Evolutionary conservation across 2,888 invertebrate genomes (phyloP).

Genomic region (Drosophila nr. perissopoda): DNA sequence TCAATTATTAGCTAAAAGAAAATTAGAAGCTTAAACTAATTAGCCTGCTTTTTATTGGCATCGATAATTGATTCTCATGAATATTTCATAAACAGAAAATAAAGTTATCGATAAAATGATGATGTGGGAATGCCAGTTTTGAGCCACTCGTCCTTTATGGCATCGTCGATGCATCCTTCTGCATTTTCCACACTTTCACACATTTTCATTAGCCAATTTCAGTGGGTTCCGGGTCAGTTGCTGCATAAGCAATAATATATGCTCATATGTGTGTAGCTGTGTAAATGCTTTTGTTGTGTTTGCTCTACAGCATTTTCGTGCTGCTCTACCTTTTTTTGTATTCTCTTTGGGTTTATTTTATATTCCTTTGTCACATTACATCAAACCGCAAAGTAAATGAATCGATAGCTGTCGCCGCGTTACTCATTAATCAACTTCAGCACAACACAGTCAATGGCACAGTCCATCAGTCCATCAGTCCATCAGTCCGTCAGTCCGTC

Average conservation of each 20-base stretch:
- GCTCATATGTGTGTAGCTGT: background rate
- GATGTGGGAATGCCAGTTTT: background rate
- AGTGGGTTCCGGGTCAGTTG: background rate
- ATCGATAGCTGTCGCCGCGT: slow-evolving; percentile 57
- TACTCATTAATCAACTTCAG: slow-evolving; percentile 75
- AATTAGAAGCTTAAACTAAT: background rate
- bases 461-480: slow-evolving; percentile 13
- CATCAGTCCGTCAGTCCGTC: slow-evolving; percentile 8
- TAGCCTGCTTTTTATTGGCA: background rate
- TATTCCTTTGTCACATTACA: slow-evolving; percentile 51
- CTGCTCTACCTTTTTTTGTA: background rate
- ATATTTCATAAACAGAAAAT: background rate
- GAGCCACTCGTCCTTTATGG: background rate
- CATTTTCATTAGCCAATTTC: background rate
- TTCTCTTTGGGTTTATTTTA: slow-evolving; percentile 13
- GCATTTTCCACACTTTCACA: background rate
- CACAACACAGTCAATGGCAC: slow-evolving; percentile 12
- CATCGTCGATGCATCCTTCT: background rate
- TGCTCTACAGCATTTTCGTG: background rate
- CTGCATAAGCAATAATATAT: background rate
- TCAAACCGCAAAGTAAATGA: slow-evolving; percentile 53
- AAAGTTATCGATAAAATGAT: background rate
- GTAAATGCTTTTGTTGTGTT: slow-evolving; percentile 8
- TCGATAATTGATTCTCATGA: background rate
- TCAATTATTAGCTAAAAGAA: background rate